Evolutionary conservation across 2,797 vertebrate species (phyloP).

Genomic region (Urophycis tenuis): DNA sequence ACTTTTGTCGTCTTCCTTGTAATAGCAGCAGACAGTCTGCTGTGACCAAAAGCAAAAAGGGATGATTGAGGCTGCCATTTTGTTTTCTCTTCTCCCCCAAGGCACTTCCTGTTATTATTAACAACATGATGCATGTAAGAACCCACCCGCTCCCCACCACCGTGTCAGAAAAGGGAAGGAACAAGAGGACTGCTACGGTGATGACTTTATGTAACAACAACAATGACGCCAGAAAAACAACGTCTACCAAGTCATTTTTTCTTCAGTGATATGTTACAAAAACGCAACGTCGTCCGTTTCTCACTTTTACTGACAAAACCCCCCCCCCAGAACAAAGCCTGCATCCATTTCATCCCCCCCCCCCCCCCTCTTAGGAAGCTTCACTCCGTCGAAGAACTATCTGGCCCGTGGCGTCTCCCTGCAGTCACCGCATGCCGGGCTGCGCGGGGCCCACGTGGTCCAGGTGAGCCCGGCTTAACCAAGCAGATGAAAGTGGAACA

Average conservation of each 20-base stretch:
- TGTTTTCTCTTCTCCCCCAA: neutral
- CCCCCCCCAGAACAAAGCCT: neutral
- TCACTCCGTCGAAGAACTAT: neutral
- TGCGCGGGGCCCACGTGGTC: neutral
- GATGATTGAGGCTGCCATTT: neutral
- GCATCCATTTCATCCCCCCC: neutral
- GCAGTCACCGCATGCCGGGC: neutral
- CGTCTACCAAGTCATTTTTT: neutral
- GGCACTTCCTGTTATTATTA: neutral
- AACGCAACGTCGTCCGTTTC: neutral
- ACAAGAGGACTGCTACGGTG: neutral
- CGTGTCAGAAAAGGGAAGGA: neutral
- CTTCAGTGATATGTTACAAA: neutral
- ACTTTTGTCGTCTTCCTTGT: neutral
- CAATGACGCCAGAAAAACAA: neutral
- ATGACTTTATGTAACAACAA: neutral
- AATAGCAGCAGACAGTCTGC: neutral
- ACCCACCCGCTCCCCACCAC: neutral
- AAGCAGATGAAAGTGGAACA: conserved; percentile 3
- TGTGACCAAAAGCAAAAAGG: neutral
- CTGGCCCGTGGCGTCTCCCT: conserved; percentile 11
- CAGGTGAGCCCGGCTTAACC: neutral
- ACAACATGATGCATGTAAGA: neutral
- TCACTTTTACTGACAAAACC: neutral
- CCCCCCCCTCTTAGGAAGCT: neutral